Base-by-base conservation (phyloP, 2,888 invertebrate species). In the Cancer borealis region DNA sequence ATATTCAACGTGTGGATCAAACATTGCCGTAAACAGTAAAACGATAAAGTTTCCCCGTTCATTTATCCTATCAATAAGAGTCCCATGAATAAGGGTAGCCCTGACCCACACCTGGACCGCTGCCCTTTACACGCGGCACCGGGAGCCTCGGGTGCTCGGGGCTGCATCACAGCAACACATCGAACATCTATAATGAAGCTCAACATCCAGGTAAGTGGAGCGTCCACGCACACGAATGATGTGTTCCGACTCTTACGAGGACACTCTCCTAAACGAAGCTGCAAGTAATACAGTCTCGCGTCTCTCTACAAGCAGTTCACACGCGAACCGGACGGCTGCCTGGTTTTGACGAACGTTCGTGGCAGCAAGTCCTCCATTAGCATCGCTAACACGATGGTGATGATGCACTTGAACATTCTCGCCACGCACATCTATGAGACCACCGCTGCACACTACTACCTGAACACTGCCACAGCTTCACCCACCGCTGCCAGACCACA, bases 101-200 rank as follows among this genome's bases (percentile, higher is more conserved):
- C 8, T 73, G n/a, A 26, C 26, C 21, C 26, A 39, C 84, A 39
- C 14, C 17, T 1, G n/a, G 84, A 39, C 14, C 12, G 84, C 84
- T 39, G 39, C n/a, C 73, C 26, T 8, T 21, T 73, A 10, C 84
- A 39, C 39, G 12, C n/a, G 66, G 66, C 21, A 12, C 21, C n/a
- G 17, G 66, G 66, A 66, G 21, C 66, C n/a, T 21, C 14, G 17
- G 66, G 5, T 17, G 17, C 30, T 30, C 73, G 26, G 21, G 21
- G 73, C 84, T 17, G 39, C 84, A 84, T 73, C 84, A 84, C 84
- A 84, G 84, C 14, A 39, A 84, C 84, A 84, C 84, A 84, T 84
- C 84, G 84, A 84, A 84, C 84, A 84, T 39, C 17, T 84, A 84
- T 30, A 84, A 84, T 39, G 84, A 84, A 84, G 84, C 84, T 39